Evolutionary conservation across 2,888 invertebrate species (phyloP).

Genomic region (Scelioninae gen. 1): DNA sequence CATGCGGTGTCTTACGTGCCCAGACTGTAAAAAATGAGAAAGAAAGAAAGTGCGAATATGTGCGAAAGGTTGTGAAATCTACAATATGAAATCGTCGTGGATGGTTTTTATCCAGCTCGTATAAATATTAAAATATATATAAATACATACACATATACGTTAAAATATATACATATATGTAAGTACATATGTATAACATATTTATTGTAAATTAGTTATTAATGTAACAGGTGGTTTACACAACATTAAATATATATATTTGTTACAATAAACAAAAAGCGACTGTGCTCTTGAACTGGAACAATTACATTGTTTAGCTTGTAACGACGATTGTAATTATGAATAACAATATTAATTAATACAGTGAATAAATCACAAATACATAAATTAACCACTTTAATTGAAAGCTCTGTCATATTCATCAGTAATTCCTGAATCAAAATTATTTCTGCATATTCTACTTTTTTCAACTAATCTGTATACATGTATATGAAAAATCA

Average conservation of each 20-base stretch:
- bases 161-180: conserved; percentile 37
- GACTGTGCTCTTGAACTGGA: not conserved
- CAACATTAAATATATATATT: conserved; percentile 1
- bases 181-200: conserved; percentile 37
- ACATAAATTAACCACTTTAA: not conserved
- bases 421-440: no score
- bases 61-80: conserved; percentile 54
- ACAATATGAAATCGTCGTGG: conserved; percentile 60
- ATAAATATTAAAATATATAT: conserved; percentile 47
- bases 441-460: no score
- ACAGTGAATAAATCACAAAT: not conserved
- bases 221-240: conserved; percentile 2
- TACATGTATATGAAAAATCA: no score
- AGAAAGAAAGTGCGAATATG: conserved; percentile 67
- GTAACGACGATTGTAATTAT: no score
- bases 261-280: not conserved
- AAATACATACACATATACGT: conserved; percentile 51
- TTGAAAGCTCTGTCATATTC: no score
- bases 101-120: conserved; percentile 65
- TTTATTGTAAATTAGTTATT: conserved; percentile 52
- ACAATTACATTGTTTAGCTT: not conserved
- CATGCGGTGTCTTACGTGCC: conserved; percentile 72
- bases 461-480: no score
- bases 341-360: no score
- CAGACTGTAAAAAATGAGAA: conserved; percentile 72